Evolutionary conservation across 2,888 invertebrate genomes (phyloP), one percentile per base, ranked within the genome.

Genomic region (Lutraria lutraria): DNA sequence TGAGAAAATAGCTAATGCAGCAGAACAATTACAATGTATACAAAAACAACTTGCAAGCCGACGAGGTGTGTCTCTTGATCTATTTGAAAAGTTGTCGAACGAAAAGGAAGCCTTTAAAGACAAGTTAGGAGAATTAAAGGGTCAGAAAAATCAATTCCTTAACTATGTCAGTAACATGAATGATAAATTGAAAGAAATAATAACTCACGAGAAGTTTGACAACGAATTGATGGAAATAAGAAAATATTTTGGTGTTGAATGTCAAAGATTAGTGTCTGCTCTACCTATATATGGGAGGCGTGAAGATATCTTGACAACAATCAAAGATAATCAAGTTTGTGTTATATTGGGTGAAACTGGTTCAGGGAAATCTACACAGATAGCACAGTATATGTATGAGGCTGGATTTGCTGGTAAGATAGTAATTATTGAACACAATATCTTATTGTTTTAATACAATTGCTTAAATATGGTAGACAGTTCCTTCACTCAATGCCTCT

Each of bases 301-400:
- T 25, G 83, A 90, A 8, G 93, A 95, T 10, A 95, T 96, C 19
- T 72, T 96, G 0, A 88, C 93, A 0, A 85, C 90, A 34, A 93
- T 96, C 0, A 83, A 76, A 29, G 60, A 93, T 10, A 94, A 96
- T 84, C 95, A 95, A 79, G 96, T 96, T 0, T 92, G 93, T 29
- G 93, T 97, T 10, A 91, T 97, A 0, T 91, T 96, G 25, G 97
- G 96, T 8, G 96, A 97, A 87, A 96, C 97, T 6, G 96, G 97
- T 6, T 96, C 96, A 0, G 97, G 97, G 0, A 97, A 97, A 89
- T 97, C 96, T 85, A 96, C 96, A 25, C 97, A 97, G 92, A 91
- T 97, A 86, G 93, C 94, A 6, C 96, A 96, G 89, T 97, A 96
- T 87, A 88, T 97, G 0, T 93, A 95, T 53, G 95, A 96, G 68